Base-by-base conservation (phyloP, 2,113 vertebrate genomes). In the Menidia beryllina region DNA sequence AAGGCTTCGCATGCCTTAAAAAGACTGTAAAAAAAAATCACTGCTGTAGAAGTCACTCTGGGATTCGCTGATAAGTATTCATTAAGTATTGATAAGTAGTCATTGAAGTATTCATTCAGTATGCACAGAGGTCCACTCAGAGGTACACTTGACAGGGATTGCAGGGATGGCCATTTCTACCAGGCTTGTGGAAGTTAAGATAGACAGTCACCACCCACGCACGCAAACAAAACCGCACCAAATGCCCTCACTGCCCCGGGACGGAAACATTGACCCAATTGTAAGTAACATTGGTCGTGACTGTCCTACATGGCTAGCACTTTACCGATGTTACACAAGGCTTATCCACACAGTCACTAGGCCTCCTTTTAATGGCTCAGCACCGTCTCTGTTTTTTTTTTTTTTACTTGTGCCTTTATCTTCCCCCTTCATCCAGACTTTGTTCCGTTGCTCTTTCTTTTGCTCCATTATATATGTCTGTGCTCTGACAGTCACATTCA, bases 181-280 rank as follows among this genome's bases (percentile, higher is more conserved):
- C 58, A 49, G 82, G 68, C 78, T 76, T 54, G 64, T 48, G 70
- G 55, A 53, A 45, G 68, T 73, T 76, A 68, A 52, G 56, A 8
- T 69, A 59, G 47, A 45, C 17, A 75, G 66, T 61, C 45, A 17
- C 9, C 51, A 53, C 19, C 71, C n/a, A 73, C n/a, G 52, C 52
- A 74, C 15, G 68, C n/a, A 61, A 48, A 62, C 30, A 53, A 15
- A 54, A 39, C 17, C 48, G 49, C 50, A 23, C 47, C 80, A 59
- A 75, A 88, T 63, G 83, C 76, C 87, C 82, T 79, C 48, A 30
- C 69, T 85, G 86, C 83, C 85, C 84, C 70, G 25, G 83, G 86
- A 87, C 3, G 74, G 69, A 72, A 77, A 79, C 72, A 61, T 69
- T 92, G 91, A 91, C 92, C 88, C 86, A 92, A 83, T 91, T 93